A percentile compares a stretch with the other conserved stretches of the same genome.
phyloP scores from a whole-genome alignment of 2,113 vertebrate species.

The Cephalopholis sonnerati region DNA sequence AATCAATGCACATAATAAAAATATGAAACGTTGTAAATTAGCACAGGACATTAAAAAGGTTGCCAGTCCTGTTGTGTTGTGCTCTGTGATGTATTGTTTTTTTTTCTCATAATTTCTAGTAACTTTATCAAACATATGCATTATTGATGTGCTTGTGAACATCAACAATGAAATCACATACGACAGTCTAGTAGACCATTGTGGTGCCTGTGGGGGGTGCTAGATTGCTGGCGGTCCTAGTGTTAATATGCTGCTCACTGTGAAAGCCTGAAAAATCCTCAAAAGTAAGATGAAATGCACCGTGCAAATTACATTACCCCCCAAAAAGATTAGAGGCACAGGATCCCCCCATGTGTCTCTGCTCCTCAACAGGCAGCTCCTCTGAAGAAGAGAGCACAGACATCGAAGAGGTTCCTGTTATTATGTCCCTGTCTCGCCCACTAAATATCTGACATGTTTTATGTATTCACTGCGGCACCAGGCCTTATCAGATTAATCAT shows the following conservation, averaged over 20 bases:
- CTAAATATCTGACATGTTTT: slow-evolving; percentile 3
- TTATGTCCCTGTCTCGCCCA: background rate
- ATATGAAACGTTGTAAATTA: too few species aligned
- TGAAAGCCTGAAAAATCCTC: background rate
- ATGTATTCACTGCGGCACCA: background rate
- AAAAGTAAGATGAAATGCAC: background rate
- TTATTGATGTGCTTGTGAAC: too few species aligned
- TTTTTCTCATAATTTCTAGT: too few species aligned
- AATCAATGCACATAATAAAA: too few species aligned
- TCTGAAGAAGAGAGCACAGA: slow-evolving; percentile 1
- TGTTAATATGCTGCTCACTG: background rate
- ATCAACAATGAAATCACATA: too few species aligned
- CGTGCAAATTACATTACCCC: background rate
- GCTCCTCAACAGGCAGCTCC: background rate
- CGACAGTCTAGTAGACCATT: too few species aligned
- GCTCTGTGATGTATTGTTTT: too few species aligned
- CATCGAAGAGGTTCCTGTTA: slow-evolving; percentile 1
- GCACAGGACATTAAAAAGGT: too few species aligned
- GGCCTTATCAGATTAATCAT: slow-evolving; percentile 19
- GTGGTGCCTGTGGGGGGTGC: too few species aligned
- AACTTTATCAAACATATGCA: too few species aligned
- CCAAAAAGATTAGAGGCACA: background rate
- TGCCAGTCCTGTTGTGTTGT: too few species aligned
- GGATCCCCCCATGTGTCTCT: background rate
- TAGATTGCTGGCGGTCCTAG: too few species aligned